A percentile compares a stretch with the other conserved stretches of the same genome.
phyloP scores from a whole-genome alignment of 2,797 vertebrate genomes.

The Spinus olivaceus region DNA sequence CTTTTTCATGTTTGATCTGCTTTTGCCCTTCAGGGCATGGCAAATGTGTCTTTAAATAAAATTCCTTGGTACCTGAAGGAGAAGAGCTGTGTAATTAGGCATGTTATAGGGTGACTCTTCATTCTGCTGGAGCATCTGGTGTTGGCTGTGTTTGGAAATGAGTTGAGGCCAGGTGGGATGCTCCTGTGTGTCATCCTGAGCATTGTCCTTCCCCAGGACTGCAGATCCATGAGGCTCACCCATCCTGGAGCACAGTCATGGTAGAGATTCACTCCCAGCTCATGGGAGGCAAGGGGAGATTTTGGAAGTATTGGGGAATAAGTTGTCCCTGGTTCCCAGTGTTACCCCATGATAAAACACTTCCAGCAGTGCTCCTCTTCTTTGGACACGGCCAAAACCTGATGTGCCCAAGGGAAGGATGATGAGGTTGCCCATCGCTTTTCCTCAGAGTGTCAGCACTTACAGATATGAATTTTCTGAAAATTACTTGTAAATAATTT shows the following conservation, averaged over 20 bases:
- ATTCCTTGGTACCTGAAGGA: neutral
- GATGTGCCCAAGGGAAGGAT: neutral
- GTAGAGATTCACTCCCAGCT: neutral
- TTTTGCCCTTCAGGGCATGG: conserved; percentile 5
- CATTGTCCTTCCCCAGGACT: neutral
- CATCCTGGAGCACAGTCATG: neutral
- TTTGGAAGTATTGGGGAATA: neutral
- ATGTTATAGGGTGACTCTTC: neutral
- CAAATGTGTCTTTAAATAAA: neutral
- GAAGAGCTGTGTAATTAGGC: neutral
- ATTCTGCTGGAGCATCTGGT: neutral
- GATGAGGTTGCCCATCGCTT: neutral
- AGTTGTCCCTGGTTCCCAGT: neutral
- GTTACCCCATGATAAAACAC: neutral
- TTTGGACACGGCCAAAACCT: fast-evolving
- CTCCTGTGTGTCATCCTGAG: neutral
- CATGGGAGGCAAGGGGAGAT: neutral
- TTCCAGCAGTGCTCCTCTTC: neutral
- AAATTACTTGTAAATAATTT: neutral
- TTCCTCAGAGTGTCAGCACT: neutral
- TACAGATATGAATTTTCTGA: neutral
- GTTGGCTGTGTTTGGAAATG: neutral
- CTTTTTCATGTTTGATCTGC: neutral
- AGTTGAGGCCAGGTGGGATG: neutral
- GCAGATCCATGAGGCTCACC: neutral